phyloP scores from a whole-genome alignment of 1,140 invertebrate genomes.

The Meloidogyne hapla region DNA sequence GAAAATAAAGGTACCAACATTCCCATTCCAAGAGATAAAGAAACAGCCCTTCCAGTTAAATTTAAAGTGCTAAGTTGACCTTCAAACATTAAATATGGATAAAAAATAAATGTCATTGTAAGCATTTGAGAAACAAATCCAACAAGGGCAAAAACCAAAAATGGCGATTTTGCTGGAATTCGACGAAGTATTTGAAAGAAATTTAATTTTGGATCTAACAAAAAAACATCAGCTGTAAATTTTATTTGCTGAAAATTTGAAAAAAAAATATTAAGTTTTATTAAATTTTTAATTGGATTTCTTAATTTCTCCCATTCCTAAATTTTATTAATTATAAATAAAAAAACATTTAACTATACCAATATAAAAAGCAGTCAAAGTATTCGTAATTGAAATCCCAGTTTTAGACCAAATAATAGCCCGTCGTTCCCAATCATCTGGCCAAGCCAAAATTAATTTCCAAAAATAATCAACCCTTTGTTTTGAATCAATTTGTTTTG shows the following conservation, averaged over 20 bases:
- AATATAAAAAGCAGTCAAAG: slow-evolving; percentile 20
- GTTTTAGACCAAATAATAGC: slow-evolving; percentile 11
- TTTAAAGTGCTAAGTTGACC: background rate
- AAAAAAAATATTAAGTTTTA: too few species aligned
- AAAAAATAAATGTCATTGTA: background rate
- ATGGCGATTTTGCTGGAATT: slow-evolving; percentile 2
- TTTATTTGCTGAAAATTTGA: background rate
- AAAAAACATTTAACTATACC: slow-evolving; percentile 3
- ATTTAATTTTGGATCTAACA: slow-evolving; percentile 6
- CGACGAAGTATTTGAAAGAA: background rate
- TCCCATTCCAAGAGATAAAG: slow-evolving; percentile 7
- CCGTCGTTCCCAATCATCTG: slow-evolving; percentile 7
- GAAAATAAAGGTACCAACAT: background rate
- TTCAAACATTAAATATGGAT: background rate
- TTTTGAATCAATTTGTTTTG: background rate
- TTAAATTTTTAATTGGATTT: too few species aligned
- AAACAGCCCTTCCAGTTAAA: background rate
- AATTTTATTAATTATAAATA: too few species aligned
- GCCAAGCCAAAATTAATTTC: slow-evolving; percentile 13
- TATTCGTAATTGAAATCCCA: background rate
- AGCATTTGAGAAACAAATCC: background rate
- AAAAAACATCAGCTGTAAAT: slow-evolving; percentile 19
- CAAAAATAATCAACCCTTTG: background rate
- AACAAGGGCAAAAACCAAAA: slow-evolving; percentile 9
- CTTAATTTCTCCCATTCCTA: too few species aligned